phyloP scores from a whole-genome alignment of 2,888 invertebrate genomes.

The Periphyllus acericola region DNA sequence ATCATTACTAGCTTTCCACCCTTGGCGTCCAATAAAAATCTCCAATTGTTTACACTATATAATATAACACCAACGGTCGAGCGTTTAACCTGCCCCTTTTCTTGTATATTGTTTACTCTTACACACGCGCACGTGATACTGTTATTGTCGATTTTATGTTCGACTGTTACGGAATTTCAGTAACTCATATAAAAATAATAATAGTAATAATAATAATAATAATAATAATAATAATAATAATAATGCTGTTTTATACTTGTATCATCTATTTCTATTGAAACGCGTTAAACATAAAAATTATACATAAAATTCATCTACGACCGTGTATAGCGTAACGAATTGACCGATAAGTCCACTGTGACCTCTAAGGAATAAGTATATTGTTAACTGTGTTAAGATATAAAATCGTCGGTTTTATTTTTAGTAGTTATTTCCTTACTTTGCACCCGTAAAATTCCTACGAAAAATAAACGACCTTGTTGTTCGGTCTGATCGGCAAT shows the following conservation, averaged over 20 bases:
- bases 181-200: neutral
- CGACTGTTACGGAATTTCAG: neutral
- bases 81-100: no score
- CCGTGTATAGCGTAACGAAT: slow-evolving; percentile 13
- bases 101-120: no score
- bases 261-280: neutral
- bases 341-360: slow-evolving; percentile 39
- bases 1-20: neutral
- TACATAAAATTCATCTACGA: slow-evolving; percentile 8
- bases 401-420: slow-evolving; percentile 11
- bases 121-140: neutral
- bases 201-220: neutral
- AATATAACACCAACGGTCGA: no score
- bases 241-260: neutral
- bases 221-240: neutral
- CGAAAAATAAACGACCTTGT: slow-evolving; percentile 14
- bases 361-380: slow-evolving; percentile 20
- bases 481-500: neutral
- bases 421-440: slow-evolving; percentile 35
- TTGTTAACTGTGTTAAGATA: slow-evolving; percentile 11
- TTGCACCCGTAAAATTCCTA: slow-evolving; percentile 19
- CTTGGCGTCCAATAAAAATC: neutral
- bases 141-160: neutral
- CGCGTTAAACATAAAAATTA: neutral
- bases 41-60: no score